Evolutionary conservation across 2,113 vertebrate species (phyloP).

Genomic region (Willisornis vidua): DNA sequence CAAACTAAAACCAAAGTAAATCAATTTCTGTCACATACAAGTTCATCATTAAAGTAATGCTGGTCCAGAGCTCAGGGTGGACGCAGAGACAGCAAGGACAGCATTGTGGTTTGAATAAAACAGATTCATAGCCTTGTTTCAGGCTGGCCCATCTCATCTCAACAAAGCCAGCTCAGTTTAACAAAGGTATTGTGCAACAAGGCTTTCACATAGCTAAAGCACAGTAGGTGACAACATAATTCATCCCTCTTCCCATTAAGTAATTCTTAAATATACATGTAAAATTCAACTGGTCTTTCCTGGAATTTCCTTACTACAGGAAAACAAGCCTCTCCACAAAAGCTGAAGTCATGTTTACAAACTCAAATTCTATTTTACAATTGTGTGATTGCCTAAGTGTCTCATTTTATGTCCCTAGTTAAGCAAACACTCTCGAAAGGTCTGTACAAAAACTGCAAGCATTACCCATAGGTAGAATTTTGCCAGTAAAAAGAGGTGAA

Average conservation of each 20-base stretch:
- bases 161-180: not conserved
- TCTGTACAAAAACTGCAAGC: not conserved
- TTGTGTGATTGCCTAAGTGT: not conserved
- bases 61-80: not conserved
- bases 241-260: not conserved
- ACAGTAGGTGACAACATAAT: not conserved
- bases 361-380: not conserved
- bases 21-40: accelerated
- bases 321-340: not conserved
- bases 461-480: not conserved
- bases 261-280: not conserved
- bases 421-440: not conserved
- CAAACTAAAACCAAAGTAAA: not conserved
- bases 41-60: not conserved
- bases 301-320: not conserved
- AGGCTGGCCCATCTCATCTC: not conserved
- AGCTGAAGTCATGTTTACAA: not conserved
- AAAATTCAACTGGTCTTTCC: not conserved
- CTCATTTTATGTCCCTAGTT: not conserved
- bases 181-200: not conserved
- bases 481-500: not conserved
- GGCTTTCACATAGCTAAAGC: not conserved
- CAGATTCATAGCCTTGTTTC: not conserved
- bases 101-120: not conserved
- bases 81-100: not conserved